Evolutionary conservation across 2,797 vertebrate species (phyloP).

Genomic region (Neosilurus hyrtlii): DNA sequence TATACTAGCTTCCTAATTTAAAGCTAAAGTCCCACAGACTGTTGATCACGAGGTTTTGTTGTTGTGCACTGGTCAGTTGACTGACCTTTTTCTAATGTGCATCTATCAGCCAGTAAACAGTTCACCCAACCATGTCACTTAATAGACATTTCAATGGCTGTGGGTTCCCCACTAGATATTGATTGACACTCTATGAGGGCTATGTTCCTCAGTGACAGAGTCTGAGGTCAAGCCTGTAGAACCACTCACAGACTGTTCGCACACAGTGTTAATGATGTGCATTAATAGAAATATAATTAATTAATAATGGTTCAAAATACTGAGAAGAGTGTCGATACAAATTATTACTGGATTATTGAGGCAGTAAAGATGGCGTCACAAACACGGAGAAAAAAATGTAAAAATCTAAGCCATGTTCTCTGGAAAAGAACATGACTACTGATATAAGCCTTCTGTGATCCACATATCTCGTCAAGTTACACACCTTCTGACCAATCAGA

Average conservation of each 20-base stretch:
- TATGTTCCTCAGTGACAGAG: not conserved
- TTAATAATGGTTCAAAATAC: not conserved
- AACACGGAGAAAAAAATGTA: not conserved
- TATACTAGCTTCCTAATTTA: not conserved
- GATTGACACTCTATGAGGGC: not conserved
- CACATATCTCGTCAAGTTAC: not conserved
- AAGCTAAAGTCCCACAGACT: not conserved
- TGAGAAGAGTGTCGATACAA: not conserved
- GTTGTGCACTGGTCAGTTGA: constrained; percentile 27
- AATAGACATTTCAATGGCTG: constrained; percentile 38
- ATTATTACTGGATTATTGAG: not conserved
- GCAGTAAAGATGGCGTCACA: not conserved
- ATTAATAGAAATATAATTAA: not conserved
- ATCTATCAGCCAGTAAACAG: constrained; percentile 35
- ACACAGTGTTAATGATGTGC: not conserved
- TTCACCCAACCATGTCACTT: constrained; percentile 13
- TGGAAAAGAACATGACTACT: too few species aligned
- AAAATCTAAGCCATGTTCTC: too few species aligned
- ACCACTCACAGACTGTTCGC: not conserved
- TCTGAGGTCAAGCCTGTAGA: constrained; percentile 17
- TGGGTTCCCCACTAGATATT: not conserved
- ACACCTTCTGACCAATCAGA: not conserved
- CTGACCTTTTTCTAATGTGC: constrained; percentile 36
- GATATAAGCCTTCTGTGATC: too few species aligned
- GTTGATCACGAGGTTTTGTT: constrained; percentile 17